These are phyloP conservation scores for Illadopsis cleaveri DNA, from an alignment of 2,113 vertebrate genomes.

Conservation along the genomic window DNA sequence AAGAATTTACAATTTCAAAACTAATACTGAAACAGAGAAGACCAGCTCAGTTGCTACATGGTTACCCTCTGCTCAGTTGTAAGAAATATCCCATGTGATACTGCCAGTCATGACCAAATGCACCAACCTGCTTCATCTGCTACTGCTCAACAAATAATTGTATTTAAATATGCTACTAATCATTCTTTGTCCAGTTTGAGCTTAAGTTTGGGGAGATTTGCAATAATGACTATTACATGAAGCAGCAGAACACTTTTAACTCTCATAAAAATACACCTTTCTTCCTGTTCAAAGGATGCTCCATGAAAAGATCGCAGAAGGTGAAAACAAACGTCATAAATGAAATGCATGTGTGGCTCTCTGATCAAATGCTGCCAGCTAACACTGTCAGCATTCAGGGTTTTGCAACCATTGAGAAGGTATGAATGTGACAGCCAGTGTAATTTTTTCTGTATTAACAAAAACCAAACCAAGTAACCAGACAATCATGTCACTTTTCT, in stretches of 20 bases:
- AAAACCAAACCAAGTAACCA: background rate
- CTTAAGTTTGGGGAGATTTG: background rate
- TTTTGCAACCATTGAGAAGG: background rate
- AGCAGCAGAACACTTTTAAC: background rate
- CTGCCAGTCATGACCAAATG: background rate
- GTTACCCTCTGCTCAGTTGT: background rate
- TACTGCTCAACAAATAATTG: background rate
- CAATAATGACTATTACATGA: background rate
- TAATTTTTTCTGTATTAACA: background rate
- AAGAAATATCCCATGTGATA: background rate
- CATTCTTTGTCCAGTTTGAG: background rate
- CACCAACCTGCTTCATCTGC: background rate
- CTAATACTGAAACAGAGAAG: background rate
- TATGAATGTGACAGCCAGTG: rapidly evolving
- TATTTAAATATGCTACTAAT: background rate
- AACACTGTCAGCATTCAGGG: background rate
- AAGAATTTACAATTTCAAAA: background rate
- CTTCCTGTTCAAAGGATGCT: background rate
- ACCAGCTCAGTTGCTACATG: background rate
- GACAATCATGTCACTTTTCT: background rate
- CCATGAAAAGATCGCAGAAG: background rate
- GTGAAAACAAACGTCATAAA: background rate
- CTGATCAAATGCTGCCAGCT: background rate
- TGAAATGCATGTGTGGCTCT: background rate
- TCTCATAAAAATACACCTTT: background rate